A percentile compares a stretch with the other conserved stretches of the same genome.
Evolutionary conservation across 2,113 vertebrate genomes (phyloP).

Genomic region (Percina caprodes): DNA sequence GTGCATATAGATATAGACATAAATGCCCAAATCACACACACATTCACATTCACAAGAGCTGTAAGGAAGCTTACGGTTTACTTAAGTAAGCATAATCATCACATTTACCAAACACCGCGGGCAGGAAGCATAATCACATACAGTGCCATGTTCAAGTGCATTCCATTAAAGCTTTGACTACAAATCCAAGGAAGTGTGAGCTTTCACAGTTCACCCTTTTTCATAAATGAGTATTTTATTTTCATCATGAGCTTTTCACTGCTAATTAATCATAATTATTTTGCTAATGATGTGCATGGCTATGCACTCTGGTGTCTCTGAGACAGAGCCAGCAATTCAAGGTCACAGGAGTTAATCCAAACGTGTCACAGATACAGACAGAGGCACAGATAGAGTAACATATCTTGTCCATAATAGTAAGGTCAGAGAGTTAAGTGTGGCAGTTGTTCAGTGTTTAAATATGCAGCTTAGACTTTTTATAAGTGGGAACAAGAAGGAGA

Average conservation of each 20-base stretch:
- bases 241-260: conserved; percentile 61
- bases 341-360: conserved; percentile 73
- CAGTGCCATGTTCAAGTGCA: conserved; percentile 58
- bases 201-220: conserved; percentile 56
- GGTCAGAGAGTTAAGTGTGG: neutral
- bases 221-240: conserved; percentile 49
- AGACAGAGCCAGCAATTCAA: conserved; percentile 68
- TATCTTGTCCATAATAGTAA: conserved; percentile 15
- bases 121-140: conserved; percentile 63
- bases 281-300: conserved; percentile 75
- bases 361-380: conserved; percentile 57
- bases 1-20: conserved; percentile 13
- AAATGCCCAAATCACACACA: conserved; percentile 16
- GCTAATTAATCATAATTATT: conserved; percentile 85
- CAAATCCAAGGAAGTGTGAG: conserved; percentile 59
- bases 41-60: conserved; percentile 28
- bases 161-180: conserved; percentile 42
- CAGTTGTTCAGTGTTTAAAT: neutral
- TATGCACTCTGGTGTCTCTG: conserved; percentile 61
- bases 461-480: neutral
- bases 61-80: conserved; percentile 30
- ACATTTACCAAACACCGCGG: conserved; percentile 65
- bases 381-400: conserved; percentile 19
- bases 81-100: conserved; percentile 59
- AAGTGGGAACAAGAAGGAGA: neutral